phyloP scores from a whole-genome alignment of 2,888 invertebrate species.

The Cheilosia grossa region DNA sequence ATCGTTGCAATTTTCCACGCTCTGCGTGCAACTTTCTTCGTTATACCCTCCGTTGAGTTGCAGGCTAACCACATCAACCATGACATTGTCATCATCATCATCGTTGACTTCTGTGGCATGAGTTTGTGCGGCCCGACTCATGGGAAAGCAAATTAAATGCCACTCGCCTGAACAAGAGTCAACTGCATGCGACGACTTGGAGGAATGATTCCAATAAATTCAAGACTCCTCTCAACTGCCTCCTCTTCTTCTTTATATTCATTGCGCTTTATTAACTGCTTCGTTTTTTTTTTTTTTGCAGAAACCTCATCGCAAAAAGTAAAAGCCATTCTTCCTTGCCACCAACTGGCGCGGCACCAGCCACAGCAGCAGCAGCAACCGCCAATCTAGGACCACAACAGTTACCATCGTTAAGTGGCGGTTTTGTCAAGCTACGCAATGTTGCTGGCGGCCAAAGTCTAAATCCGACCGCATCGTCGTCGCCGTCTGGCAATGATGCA shows the following conservation, averaged over 20 bases:
- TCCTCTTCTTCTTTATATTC: slow-evolving; percentile 11
- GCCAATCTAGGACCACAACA: slow-evolving; percentile 79
- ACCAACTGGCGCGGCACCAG: slow-evolving; percentile 75
- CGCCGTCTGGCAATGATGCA: slow-evolving; percentile 68
- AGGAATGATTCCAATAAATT: slow-evolving; percentile 59
- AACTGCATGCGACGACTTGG: slow-evolving; percentile 19
- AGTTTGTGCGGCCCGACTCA: slow-evolving; percentile 34
- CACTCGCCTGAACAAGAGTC: slow-evolving; percentile 21
- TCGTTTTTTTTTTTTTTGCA: slow-evolving; percentile 72
- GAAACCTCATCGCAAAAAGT: slow-evolving; percentile 82
- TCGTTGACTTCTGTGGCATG: slow-evolving; percentile 37
- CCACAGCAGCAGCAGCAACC: slow-evolving; percentile 7
- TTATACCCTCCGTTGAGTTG: slow-evolving; percentile 66
- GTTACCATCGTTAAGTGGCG: slow-evolving; percentile 79
- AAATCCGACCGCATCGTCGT: slow-evolving; percentile 50
- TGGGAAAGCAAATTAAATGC: slow-evolving; percentile 69
- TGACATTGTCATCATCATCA: slow-evolving; percentile 69
- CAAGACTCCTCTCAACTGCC: slow-evolving; percentile 38
- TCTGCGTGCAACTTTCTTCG: slow-evolving; percentile 58
- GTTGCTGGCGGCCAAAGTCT: slow-evolving; percentile 76
- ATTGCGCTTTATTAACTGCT: slow-evolving; percentile 22
- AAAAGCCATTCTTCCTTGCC: slow-evolving; percentile 82
- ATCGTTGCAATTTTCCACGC: slow-evolving; percentile 58
- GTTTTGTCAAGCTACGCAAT: slow-evolving; percentile 82
- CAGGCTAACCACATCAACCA: slow-evolving; percentile 61